Percentiles rank a stretch among this genome's conserved stretches.
Evolutionary conservation across 2,888 invertebrate genomes (phyloP).

Genomic region (Capitulum mitella): DNA sequence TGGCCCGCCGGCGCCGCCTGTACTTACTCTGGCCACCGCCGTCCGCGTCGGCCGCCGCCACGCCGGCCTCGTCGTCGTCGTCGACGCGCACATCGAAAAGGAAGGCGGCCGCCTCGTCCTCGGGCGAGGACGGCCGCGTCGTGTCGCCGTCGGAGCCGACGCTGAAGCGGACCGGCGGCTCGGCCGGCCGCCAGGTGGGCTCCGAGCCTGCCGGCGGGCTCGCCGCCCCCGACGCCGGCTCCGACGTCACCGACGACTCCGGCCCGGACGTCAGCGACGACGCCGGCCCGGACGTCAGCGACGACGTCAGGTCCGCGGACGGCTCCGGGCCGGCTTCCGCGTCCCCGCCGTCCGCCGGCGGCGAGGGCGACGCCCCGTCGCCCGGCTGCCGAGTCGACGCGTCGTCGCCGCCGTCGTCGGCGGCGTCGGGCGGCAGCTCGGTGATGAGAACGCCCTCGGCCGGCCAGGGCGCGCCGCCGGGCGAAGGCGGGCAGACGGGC

Average conservation of each 20-base stretch:
- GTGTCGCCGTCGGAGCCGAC: constrained; percentile 9
- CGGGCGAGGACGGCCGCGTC: background rate
- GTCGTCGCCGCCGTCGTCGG: background rate
- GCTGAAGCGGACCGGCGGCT: background rate
- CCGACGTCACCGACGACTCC: too few relatives aligned
- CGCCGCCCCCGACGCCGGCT: background rate
- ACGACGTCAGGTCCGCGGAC: background rate
- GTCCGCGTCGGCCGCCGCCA: background rate
- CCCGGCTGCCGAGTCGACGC: background rate
- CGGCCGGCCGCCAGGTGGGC: background rate
- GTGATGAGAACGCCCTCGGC: background rate
- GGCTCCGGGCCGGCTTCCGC: background rate
- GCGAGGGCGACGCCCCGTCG: too few relatives aligned
- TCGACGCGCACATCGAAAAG: background rate
- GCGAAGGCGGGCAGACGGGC: background rate
- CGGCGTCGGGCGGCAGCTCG: background rate
- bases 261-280: too few relatives aligned
- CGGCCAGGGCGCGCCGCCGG: background rate
- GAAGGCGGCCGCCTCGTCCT: background rate
- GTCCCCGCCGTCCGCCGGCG: background rate
- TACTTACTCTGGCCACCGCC: background rate
- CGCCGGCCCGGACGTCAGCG: too few relatives aligned
- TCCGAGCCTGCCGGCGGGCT: background rate
- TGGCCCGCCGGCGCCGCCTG: too few relatives aligned
- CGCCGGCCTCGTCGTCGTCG: background rate